These are phyloP conservation scores for Anguilla obscura DNA, from an alignment of 2,797 vertebrate species.

Conservation along the genomic window DNA sequence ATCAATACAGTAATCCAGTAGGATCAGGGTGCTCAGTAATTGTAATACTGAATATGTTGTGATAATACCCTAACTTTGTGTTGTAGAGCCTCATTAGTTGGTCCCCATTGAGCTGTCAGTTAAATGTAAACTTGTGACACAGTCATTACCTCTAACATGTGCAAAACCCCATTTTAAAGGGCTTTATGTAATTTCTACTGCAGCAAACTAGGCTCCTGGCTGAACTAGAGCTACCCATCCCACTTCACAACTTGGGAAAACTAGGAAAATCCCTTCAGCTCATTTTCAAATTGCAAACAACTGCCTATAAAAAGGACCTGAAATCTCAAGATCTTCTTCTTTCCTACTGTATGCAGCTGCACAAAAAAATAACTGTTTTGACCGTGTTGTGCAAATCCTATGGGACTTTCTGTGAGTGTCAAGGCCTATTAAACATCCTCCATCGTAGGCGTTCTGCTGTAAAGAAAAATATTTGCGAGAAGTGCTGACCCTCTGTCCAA, in stretches of 20 bases:
- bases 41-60: neutral
- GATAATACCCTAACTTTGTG: neutral
- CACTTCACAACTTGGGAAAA: neutral
- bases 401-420: neutral
- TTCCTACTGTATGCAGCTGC: neutral
- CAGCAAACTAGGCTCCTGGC: neutral
- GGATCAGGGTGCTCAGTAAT: neutral
- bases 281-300: neutral
- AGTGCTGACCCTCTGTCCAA: conserved; percentile 32
- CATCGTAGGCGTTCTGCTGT: conserved; percentile 30
- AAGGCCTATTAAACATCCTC: conserved; percentile 20
- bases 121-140: conserved; percentile 9
- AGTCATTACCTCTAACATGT: neutral
- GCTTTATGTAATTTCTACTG: neutral
- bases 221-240: neutral
- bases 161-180: neutral
- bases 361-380: neutral
- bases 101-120: neutral
- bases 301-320: neutral
- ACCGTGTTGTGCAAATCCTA: neutral
- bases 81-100: neutral
- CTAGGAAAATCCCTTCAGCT: conserved; percentile 1
- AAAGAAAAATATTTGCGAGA: conserved; percentile 39
- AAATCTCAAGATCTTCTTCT: conserved; percentile 8
- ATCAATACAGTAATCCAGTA: neutral